These are phyloP conservation scores for Dolichopus griseipennis DNA, from an alignment of 2,888 invertebrate species.

Conservation along the genomic window DNA sequence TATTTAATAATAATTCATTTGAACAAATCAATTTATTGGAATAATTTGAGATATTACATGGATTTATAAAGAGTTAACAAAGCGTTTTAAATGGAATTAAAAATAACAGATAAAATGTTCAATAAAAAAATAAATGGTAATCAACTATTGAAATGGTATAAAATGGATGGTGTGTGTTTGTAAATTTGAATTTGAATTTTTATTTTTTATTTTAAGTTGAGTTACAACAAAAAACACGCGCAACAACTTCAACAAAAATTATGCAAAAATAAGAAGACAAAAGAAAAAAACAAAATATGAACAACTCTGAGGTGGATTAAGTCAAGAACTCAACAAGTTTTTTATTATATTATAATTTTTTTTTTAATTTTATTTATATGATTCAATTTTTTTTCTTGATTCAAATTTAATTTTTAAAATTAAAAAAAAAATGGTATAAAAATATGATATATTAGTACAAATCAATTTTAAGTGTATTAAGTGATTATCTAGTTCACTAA, in stretches of 20 bases:
- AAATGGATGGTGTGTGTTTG: no score
- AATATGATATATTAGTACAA: no score
- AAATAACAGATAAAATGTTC: no score
- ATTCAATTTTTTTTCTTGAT: no score
- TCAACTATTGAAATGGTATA: neutral
- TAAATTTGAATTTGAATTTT: no score
- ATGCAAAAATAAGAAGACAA: neutral
- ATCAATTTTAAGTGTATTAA: no score
- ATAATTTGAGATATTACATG: constrained; percentile 1
- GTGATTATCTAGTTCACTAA: no score
- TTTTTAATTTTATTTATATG: no score
- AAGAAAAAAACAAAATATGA: no score
- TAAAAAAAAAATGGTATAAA: no score
- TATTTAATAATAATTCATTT: neutral
- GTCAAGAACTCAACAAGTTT: constrained; percentile 3
- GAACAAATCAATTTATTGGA: constrained; percentile 2
- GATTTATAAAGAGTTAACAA: constrained; percentile 1
- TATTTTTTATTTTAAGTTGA: neutral
- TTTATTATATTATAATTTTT: neutral
- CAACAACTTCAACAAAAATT: neutral
- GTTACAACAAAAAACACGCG: neutral
- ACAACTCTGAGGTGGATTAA: neutral
- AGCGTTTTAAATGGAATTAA: constrained; percentile 1
- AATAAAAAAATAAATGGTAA: neutral
- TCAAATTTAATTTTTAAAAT: no score